These are phyloP conservation scores for Tholera decimalis DNA, from an alignment of 2,888 invertebrate genomes.

Conservation along the genomic window DNA sequence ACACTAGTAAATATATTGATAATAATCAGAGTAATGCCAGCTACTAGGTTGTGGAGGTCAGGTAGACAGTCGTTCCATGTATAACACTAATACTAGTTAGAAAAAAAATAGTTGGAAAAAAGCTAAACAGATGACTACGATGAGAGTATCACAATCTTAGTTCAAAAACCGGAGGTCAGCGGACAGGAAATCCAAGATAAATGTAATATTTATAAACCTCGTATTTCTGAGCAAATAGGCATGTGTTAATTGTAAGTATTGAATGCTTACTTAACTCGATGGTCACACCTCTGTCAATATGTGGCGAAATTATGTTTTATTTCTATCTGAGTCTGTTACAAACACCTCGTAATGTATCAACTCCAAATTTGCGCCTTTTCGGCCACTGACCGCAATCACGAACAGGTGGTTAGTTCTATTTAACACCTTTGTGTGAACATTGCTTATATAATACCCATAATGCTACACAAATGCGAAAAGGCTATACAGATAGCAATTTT, in stretches of 20 bases:
- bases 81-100: too few relatives aligned
- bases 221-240: constrained; percentile 19
- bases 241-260: constrained; percentile 15
- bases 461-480: too few relatives aligned
- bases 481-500: too few relatives aligned
- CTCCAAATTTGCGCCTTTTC: not conserved
- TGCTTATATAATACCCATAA: too few relatives aligned
- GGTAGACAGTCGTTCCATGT: too few relatives aligned
- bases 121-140: too few relatives aligned
- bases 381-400: not conserved
- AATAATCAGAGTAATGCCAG: too few relatives aligned
- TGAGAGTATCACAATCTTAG: too few relatives aligned
- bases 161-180: not conserved
- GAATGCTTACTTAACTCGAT: constrained; percentile 18
- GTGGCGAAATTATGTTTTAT: constrained; percentile 10
- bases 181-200: not conserved
- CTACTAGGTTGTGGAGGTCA: too few relatives aligned
- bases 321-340: constrained; percentile 8
- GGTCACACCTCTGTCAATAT: constrained; percentile 22
- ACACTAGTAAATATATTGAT: too few relatives aligned
- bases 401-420: not conserved
- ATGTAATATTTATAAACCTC: constrained; percentile 23
- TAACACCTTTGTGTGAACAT: too few relatives aligned
- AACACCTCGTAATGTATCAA: not conserved
- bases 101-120: too few relatives aligned